Percentiles rank a stretch among this genome's conserved stretches.
These are phyloP conservation scores for Enteromius unitaeniatus DNA, from an alignment of 2,797 vertebrate genomes.

Conservation along the genomic window DNA sequence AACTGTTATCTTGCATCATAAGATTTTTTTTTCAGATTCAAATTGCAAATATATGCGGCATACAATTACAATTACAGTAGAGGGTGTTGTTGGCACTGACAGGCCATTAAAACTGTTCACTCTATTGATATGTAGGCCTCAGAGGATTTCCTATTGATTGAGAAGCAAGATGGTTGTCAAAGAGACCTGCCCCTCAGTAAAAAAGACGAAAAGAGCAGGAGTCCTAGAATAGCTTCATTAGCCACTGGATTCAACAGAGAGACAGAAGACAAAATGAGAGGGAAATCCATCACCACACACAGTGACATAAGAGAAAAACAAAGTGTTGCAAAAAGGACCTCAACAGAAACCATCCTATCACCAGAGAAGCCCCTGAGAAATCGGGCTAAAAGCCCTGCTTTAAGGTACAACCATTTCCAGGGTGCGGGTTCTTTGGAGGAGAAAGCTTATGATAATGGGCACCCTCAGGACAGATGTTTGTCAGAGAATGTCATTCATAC, in stretches of 20 bases:
- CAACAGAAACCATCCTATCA: slow-evolving; percentile 61
- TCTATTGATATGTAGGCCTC: slow-evolving; percentile 96
- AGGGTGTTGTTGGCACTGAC: slow-evolving; percentile 32
- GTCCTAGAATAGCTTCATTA: slow-evolving; percentile 59
- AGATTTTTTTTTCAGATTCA: slow-evolving; percentile 6
- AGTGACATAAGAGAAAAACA: slow-evolving; percentile 49
- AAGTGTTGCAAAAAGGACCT: slow-evolving; percentile 46
- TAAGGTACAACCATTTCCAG: slow-evolving; percentile 47
- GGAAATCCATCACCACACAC: slow-evolving; percentile 37
- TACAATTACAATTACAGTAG: slow-evolving; percentile 35
- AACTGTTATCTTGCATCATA: background rate
- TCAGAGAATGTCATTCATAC: slow-evolving; percentile 63
- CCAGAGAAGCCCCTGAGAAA: slow-evolving; percentile 65
- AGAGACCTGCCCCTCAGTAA: slow-evolving; percentile 71
- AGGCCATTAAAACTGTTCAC: slow-evolving; percentile 92
- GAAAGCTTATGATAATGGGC: slow-evolving; percentile 61
- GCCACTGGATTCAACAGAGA: slow-evolving; percentile 56
- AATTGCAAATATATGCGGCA: slow-evolving; percentile 18
- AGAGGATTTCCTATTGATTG: slow-evolving; percentile 93
- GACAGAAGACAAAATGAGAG: slow-evolving; percentile 56
- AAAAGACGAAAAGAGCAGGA: slow-evolving; percentile 73
- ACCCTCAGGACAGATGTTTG: slow-evolving; percentile 52
- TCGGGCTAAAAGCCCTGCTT: slow-evolving; percentile 50
- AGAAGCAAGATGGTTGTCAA: slow-evolving; percentile 86
- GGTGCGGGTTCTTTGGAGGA: slow-evolving; percentile 46